These are phyloP conservation scores for Chelon auratus DNA, from an alignment of 2,797 vertebrate species.

Conservation along the genomic window DNA sequence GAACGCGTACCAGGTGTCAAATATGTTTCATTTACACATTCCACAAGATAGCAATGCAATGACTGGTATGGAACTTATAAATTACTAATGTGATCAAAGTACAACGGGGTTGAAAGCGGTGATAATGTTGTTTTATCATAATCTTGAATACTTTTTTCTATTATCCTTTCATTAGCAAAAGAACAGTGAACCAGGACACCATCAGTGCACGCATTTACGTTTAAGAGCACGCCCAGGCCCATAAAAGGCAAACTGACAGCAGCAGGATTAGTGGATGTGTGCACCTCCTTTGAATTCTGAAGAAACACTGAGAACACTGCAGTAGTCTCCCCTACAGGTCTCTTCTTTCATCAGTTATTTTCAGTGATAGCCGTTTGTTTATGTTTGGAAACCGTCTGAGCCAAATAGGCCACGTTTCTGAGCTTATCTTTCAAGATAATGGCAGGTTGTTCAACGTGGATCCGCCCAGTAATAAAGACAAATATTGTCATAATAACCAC, in stretches of 20 bases:
- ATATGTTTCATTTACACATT: no score
- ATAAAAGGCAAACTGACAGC: slow-evolving; percentile 27
- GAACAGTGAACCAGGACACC: background rate
- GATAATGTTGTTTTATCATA: background rate
- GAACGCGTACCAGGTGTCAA: no score
- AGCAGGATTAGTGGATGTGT: slow-evolving; percentile 35
- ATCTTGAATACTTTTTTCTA: background rate
- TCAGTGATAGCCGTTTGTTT: slow-evolving; percentile 10
- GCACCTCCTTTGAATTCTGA: background rate
- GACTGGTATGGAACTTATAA: no score
- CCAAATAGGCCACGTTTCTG: slow-evolving; percentile 43
- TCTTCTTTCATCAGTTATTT: slow-evolving; percentile 32
- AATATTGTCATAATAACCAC: slow-evolving; percentile 67
- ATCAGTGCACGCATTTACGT: background rate
- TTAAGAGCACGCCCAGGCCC: background rate
- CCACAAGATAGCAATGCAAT: no score
- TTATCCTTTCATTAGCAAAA: background rate
- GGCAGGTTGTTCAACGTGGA: slow-evolving; percentile 44
- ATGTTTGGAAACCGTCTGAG: slow-evolving; percentile 24
- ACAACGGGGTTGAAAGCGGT: background rate
- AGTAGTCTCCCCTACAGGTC: background rate
- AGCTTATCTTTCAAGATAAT: slow-evolving; percentile 61
- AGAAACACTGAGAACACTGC: slow-evolving; percentile 13
- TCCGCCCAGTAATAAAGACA: slow-evolving; percentile 71
- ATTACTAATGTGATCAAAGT: no score